Percentiles rank a stretch among this genome's conserved stretches.
These are phyloP conservation scores for Myotis brandtii DNA, from an alignment of 2,113 vertebrate genomes.

Conservation along the genomic window DNA sequence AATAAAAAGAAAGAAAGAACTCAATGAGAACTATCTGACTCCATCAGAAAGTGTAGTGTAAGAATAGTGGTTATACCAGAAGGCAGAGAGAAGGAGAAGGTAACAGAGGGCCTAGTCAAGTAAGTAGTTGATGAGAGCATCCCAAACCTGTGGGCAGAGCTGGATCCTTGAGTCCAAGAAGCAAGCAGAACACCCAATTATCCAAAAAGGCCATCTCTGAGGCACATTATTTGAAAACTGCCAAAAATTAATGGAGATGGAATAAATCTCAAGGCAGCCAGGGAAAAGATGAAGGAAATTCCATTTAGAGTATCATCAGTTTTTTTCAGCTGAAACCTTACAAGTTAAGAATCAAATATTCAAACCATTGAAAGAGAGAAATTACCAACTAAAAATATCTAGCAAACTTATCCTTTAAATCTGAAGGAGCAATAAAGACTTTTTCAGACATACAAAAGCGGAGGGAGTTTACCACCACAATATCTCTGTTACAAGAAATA, in stretches of 20 bases:
- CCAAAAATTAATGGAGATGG: not conserved
- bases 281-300: not conserved
- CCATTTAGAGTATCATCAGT: not conserved
- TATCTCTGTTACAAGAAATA: not conserved
- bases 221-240: not conserved
- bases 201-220: not conserved
- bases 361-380: not conserved
- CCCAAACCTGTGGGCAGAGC: not conserved
- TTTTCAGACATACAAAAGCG: not conserved
- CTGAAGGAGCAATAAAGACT: not conserved
- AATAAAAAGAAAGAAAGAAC: not conserved
- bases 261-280: not conserved
- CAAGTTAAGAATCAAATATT: not conserved
- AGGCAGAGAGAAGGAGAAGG: not conserved
- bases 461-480: not conserved
- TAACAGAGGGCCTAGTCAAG: not conserved
- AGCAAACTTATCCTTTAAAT: not conserved
- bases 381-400: not conserved
- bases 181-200: not conserved
- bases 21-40: not conserved
- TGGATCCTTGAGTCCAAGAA: not conserved
- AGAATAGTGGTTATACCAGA: not conserved
- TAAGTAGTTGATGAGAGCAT: not conserved
- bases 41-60: not conserved
- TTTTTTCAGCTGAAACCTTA: not conserved